Conservation (phyloP, 2,888 invertebrate genomes). For the Cheilosia pagana region DNA sequence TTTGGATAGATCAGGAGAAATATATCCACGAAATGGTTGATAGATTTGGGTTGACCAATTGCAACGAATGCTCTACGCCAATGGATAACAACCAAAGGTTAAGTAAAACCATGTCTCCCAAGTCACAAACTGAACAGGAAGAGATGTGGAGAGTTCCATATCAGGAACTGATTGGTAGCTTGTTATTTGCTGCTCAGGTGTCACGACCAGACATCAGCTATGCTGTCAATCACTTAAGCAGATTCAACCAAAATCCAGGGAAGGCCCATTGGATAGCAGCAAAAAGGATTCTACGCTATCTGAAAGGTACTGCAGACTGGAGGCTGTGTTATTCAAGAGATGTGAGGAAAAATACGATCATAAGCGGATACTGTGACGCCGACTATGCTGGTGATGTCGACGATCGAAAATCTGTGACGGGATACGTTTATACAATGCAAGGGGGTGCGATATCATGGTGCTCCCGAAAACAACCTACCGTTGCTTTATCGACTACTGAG, state of each 20-base stretch:
- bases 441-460: not conserved
- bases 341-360: not conserved
- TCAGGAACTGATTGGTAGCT: conserved; percentile 3
- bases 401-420: conserved; percentile 24
- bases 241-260: conserved; percentile 6
- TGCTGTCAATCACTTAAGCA: conserved; percentile 7
- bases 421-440: conserved; percentile 11
- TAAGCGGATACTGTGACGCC: not conserved
- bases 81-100: conserved; percentile 7
- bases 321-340: not conserved
- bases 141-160: conserved; percentile 15
- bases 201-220: no score
- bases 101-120: conserved; percentile 10
- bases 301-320: conserved; percentile 4
- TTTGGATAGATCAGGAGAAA: conserved; percentile 1
- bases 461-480: conserved; percentile 10
- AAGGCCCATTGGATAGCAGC: not conserved
- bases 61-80: not conserved
- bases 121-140: conserved; percentile 5
- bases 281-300: conserved; percentile 2
- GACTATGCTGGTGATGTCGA: conserved; percentile 19
- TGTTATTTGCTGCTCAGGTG: no score
- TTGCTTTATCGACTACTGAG: not conserved
- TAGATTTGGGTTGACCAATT: conserved; percentile 10
- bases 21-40: not conserved